A percentile compares a stretch with the other conserved stretches of the same genome.
Conservation (phyloP, 2,113 vertebrate species). For the Lanius collurio region DNA sequence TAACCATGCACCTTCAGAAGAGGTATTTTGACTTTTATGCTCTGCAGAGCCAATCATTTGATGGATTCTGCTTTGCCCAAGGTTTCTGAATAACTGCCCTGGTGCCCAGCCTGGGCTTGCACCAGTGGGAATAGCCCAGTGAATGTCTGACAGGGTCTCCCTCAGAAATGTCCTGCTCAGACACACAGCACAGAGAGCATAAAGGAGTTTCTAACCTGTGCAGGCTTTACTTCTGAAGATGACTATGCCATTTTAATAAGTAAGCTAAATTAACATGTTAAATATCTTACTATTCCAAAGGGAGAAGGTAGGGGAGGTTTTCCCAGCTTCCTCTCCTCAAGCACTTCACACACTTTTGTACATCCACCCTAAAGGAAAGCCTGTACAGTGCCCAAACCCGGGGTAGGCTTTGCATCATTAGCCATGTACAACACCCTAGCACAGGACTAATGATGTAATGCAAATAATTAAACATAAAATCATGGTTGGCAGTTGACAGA, state of each 20-base stretch:
- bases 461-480: slow-evolving; percentile 48
- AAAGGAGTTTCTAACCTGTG: neutral
- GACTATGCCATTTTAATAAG: neutral
- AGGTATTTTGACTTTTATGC: neutral
- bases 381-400: neutral
- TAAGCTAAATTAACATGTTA: neutral
- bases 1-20: neutral
- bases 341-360: neutral
- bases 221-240: neutral
- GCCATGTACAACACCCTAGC: neutral
- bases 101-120: neutral
- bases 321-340: neutral
- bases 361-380: neutral
- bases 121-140: neutral
- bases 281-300: neutral
- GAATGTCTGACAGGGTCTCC: neutral
- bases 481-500: slow-evolving; percentile 23
- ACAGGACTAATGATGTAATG: slow-evolving; percentile 3
- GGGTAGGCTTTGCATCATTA: neutral
- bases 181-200: neutral
- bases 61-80: neutral
- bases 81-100: neutral
- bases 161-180: neutral
- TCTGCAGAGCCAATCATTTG: neutral
- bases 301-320: neutral